A percentile compares a stretch with the other conserved stretches of the same genome.
Evolutionary conservation across 2,888 invertebrate genomes (phyloP).

Genomic region (Patella caerulea): DNA sequence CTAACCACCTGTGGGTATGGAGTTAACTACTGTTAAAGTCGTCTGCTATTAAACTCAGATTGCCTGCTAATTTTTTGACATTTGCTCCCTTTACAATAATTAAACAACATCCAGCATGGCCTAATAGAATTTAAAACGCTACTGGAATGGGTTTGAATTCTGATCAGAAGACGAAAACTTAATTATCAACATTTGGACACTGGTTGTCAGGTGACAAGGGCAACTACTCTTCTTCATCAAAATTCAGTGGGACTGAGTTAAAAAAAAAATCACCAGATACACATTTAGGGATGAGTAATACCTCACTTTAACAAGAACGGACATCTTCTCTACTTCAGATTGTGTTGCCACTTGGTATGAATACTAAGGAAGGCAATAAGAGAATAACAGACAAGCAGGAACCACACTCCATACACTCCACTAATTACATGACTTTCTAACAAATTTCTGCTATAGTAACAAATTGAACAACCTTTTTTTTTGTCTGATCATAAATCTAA

Average conservation of each 20-base stretch:
- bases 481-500: no score
- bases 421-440: no score
- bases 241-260: background rate
- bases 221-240: background rate
- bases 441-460: no score
- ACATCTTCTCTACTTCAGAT: conserved; percentile 4
- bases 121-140: conserved; percentile 7
- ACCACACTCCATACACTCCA: no score
- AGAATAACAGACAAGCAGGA: no score
- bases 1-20: no score
- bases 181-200: conserved; percentile 3
- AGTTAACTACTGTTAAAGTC: no score
- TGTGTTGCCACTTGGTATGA: background rate
- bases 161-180: background rate
- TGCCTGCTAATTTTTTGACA: conserved; percentile 5
- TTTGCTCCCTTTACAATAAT: conserved; percentile 2
- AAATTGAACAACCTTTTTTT: no score
- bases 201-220: conserved; percentile 4
- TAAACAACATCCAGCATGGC: background rate
- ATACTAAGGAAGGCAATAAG: background rate
- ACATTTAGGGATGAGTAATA: conserved; percentile 3
- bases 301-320: background rate
- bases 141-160: conserved; percentile 1
- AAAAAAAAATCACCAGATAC: background rate
- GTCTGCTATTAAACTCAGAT: background rate